These are phyloP conservation scores for Babylonia areolata DNA, from an alignment of 1,140 invertebrate genomes.

Conservation along the genomic window DNA sequence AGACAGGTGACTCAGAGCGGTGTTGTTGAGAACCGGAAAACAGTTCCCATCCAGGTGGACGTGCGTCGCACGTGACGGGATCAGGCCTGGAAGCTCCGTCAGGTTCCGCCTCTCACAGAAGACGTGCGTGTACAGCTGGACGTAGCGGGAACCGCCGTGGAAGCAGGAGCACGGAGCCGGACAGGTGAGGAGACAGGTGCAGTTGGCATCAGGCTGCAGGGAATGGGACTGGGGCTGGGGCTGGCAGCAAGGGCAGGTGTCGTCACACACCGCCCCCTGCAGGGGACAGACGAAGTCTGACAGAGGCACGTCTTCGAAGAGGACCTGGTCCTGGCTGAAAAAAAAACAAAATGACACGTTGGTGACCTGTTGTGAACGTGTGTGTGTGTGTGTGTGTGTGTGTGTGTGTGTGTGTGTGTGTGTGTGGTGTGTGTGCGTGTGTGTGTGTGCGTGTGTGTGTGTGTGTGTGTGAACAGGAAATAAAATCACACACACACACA, in stretches of 20 bases:
- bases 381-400: too few relatives aligned
- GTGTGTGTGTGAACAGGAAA: too few relatives aligned
- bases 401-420: too few relatives aligned
- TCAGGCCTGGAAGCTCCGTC: conserved; percentile 29
- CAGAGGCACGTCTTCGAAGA: conserved; percentile 45
- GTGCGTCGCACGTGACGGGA: conserved; percentile 47
- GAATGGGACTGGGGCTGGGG: background rate
- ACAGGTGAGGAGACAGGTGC: conserved; percentile 49
- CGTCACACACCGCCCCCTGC: conserved; percentile 21
- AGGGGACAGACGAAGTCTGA: conserved; percentile 56
- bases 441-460: too few relatives aligned
- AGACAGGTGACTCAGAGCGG: conserved; percentile 34
- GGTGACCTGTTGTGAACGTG: too few relatives aligned
- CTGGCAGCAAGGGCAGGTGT: conserved; percentile 54
- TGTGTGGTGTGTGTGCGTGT: too few relatives aligned
- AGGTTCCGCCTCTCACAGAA: conserved; percentile 45
- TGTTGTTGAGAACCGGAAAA: conserved; percentile 34
- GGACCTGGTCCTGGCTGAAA: background rate
- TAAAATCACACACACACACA: too few relatives aligned
- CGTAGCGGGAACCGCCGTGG: conserved; percentile 26
- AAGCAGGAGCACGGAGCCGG: conserved; percentile 50
- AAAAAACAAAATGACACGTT: background rate
- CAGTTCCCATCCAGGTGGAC: conserved; percentile 58
- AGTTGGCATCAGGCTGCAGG: background rate
- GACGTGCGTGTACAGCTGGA: conserved; percentile 34